Base-by-base conservation (phyloP, 2,888 invertebrate species). In the Lycia hirtaria region DNA sequence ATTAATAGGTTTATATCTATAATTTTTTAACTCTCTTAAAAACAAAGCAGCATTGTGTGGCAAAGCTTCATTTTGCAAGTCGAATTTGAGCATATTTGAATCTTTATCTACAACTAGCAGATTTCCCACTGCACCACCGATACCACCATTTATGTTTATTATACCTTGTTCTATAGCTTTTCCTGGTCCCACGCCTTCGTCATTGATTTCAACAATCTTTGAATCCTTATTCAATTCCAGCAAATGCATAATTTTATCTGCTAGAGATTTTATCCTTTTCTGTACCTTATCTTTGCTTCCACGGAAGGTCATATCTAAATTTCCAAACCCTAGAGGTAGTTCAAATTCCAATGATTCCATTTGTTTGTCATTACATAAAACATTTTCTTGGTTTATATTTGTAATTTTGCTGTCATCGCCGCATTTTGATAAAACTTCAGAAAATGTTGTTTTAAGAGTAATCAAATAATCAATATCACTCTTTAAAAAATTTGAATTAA, bases 81-180 rank as follows among this genome's bases (percentile, higher is more conserved):
- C 71, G 55, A 79, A 72, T 51, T 49, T 66, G 20, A 71, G 65
- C 30, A 60, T 60, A 32, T 70, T 67, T 9, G 52, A 69, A 15
- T 62, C 22, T 9, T 35, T 51, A 59, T 77, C 72, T 37, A 62
- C 61, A 7, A 67, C 45, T 1, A 79, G 50, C 0, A 77, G 56
- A 54, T 78, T 79, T 3, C 79, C 79, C 0, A 79, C 69, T 15
- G 75, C 67, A 14, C 78, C 68, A 1, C 75, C 75, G 6, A 78
- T 71, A 4, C 75, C 73, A 30, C 69, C 69, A 40, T 71, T 71
- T 6, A 64, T 61, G 51, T 67, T 64, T 5, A 77, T 33, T 19
- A 74, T 70, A n/a, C 67, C 66, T 37, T 58, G 47, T 38, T 72
- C 61, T 30, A 76, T 47, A 52, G 61, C 50, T 67, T 71, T 68